A percentile compares a stretch with the other conserved stretches of the same genome.
These are phyloP conservation scores for Andricus grossulariae DNA, from an alignment of 1,140 invertebrate species.

Conservation along the genomic window DNA sequence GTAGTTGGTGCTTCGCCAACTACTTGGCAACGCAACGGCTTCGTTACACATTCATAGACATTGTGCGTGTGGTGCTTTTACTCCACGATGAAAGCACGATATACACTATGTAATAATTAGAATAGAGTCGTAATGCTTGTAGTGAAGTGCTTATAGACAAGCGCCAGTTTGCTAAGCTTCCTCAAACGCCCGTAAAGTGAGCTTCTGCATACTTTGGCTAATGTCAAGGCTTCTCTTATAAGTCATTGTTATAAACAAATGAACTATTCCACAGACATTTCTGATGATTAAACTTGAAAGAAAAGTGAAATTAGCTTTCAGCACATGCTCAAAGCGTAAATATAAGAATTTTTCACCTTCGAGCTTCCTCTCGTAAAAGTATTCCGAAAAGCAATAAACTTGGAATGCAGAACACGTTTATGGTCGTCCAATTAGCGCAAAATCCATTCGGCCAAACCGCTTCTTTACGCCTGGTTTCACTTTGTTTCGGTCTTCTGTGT, in stretches of 20 bases:
- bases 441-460: constrained; percentile 24
- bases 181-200: not conserved
- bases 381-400: constrained; percentile 30
- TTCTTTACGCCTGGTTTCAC: constrained; percentile 30
- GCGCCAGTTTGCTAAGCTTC: not conserved
- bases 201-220: constrained; percentile 5
- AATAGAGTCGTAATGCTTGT: constrained; percentile 12
- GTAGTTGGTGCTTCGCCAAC: constrained; percentile 46
- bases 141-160: not conserved
- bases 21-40: constrained; percentile 27
- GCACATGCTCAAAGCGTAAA: not conserved
- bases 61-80: constrained; percentile 34
- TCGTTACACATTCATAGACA: constrained; percentile 46
- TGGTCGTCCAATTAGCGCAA: constrained; percentile 31
- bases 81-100: constrained; percentile 16
- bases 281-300: not conserved
- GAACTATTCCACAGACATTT: not conserved
- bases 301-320: constrained; percentile 4
- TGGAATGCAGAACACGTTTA: constrained; percentile 22
- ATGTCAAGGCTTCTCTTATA: not conserved
- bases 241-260: not conserved
- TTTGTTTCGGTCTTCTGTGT: constrained; percentile 21
- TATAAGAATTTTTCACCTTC: constrained; percentile 26
- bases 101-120: constrained; percentile 42
- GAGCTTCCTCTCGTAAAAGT: constrained; percentile 29